Conservation (phyloP, 2,888 invertebrate species). For the Drosophila kokeensis region DNA sequence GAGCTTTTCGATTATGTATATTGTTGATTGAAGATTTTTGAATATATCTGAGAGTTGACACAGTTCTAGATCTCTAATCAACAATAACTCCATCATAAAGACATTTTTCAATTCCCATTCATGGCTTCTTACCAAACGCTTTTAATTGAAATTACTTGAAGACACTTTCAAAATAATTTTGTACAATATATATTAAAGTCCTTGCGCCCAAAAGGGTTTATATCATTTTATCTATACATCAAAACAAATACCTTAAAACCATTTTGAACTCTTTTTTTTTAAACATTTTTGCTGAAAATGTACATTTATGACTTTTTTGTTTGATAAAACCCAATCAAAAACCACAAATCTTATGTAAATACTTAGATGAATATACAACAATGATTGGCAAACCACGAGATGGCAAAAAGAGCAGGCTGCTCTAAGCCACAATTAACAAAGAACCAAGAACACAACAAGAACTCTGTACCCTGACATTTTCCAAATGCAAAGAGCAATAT, state of each 20-base stretch:
- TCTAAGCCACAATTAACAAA: constrained; percentile 75
- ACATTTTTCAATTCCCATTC: constrained; percentile 15
- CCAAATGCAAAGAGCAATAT: constrained; percentile 36
- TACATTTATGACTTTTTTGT: constrained; percentile 40
- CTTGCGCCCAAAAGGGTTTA: constrained; percentile 2
- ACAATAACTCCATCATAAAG: constrained; percentile 18
- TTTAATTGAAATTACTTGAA: constrained; percentile 9
- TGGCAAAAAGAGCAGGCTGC: constrained; percentile 85
- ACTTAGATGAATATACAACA: constrained; percentile 85
- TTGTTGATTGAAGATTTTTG: constrained; percentile 18
- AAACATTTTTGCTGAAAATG: constrained; percentile 33
- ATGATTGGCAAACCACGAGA: constrained; percentile 85
- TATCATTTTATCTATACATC: constrained; percentile 1
- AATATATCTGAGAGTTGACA: not conserved
- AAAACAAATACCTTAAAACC: constrained; percentile 1
- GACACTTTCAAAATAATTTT: constrained; percentile 7
- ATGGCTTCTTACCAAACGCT: constrained; percentile 33
- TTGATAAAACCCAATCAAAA: constrained; percentile 62
- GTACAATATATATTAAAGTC: constrained; percentile 38
- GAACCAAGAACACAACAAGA: constrained; percentile 35
- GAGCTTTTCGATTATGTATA: constrained; percentile 11
- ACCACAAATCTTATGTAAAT: constrained; percentile 77
- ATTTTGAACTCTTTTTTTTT: constrained; percentile 15
- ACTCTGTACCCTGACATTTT: constrained; percentile 18
- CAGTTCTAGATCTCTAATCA: constrained; percentile 20